phyloP scores from a whole-genome alignment of 2,888 invertebrate species.

The Eurytoma adleriae region DNA sequence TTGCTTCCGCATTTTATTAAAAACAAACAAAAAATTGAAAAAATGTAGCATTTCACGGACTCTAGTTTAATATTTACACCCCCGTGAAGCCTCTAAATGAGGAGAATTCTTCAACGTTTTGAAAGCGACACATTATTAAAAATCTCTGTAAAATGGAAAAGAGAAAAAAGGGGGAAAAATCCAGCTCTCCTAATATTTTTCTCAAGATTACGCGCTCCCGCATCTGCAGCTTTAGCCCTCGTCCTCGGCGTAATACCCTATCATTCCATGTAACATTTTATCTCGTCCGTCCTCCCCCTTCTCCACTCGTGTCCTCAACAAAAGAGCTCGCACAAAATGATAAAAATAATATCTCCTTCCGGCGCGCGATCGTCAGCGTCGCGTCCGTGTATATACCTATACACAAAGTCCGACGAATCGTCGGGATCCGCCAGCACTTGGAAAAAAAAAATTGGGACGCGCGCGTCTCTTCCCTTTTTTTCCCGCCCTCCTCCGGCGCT shows the following conservation, averaged over 20 bases:
- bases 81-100: too few species aligned
- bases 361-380: too few species aligned
- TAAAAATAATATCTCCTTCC: background rate
- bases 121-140: constrained; percentile 1
- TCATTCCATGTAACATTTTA: constrained; percentile 23
- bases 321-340: constrained; percentile 2
- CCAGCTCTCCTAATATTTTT: background rate
- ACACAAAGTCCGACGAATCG: background rate
- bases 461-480: background rate
- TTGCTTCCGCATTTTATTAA: too few species aligned
- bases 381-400: background rate
- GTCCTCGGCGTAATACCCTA: constrained; percentile 8
- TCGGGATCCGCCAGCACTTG: background rate
- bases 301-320: background rate
- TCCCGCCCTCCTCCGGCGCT: too few species aligned
- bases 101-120: background rate
- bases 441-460: constrained; percentile 9
- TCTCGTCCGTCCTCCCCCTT: background rate
- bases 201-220: background rate
- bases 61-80: too few species aligned
- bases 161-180: background rate
- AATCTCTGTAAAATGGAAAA: background rate
- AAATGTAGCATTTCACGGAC: too few species aligned
- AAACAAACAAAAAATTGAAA: too few species aligned
- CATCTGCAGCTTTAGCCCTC: background rate